Evolutionary conservation across 2,888 invertebrate genomes (phyloP), one percentile per base, ranked within the genome.

Genomic region (Pseudanteris insignis): DNA sequence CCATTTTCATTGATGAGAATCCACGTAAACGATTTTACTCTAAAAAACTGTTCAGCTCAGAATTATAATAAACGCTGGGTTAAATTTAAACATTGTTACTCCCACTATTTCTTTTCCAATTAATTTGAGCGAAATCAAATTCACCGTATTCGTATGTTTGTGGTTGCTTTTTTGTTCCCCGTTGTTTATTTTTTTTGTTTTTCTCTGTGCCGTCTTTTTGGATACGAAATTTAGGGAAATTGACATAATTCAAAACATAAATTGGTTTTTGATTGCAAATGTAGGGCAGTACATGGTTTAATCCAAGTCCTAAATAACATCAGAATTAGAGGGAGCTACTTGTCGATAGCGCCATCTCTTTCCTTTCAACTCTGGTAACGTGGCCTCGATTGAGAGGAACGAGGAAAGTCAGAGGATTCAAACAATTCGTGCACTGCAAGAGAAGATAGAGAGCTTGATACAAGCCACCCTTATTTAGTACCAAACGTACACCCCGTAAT

Each of bases 261-360:
- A 58, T 63, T 58, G 51, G 48, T 59, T 58, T 65, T 65, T 55
- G 65, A 68, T 68, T 64, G 65, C 64, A 63, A 65, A 64, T 66
- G 66, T 62, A 62, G 48, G 60, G 47, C 64, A 54, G 69, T 70
- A 72, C 71, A 71, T 53, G 71, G 64, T 74, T 74, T 72, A 73
- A 74, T 74, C 72, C 70, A 64, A 70, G 58, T 67, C 68, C 67
- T 69, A 72, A 71, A 74, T 74, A 72, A 70, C 70, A 71, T 74
- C 70, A 70, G 67, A 73, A 67, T 36, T 61, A 66, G 62, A 65
- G 13, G 12, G 26, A 46, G 33, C 44, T 33, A 54, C 37, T 60
- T 59, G 62, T 66, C 58, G 63, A 54, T 46, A 29, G 59, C 41
- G 24, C 33, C 53, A 21, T 63, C 59, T 50, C 51, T 51, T 18